A percentile compares a stretch with the other conserved stretches of the same genome.
Evolutionary conservation across 2,888 invertebrate genomes (phyloP).

Genomic region (Mythimna impura): DNA sequence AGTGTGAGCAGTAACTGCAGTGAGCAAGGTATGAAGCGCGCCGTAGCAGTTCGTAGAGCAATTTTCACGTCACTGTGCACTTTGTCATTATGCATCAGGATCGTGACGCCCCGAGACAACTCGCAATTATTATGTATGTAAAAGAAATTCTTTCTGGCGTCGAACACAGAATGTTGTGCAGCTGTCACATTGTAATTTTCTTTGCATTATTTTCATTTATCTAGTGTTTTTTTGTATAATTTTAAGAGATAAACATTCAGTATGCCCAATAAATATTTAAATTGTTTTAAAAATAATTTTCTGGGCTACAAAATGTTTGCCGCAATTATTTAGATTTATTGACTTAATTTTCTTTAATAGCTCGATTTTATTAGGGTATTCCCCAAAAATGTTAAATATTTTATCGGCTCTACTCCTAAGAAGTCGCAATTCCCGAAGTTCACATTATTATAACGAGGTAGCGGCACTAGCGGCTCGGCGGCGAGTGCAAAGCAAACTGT

Average conservation of each 20-base stretch:
- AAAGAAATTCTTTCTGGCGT: conserved; percentile 88
- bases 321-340: conserved; percentile 49
- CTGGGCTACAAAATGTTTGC: neutral
- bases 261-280: neutral
- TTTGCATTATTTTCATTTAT: neutral
- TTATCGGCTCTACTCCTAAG: conserved; percentile 82
- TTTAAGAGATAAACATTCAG: neutral
- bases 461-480: conserved; percentile 82
- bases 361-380: conserved; percentile 56
- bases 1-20: conserved; percentile 48
- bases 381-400: conserved; percentile 68
- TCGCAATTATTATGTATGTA: conserved; percentile 90
- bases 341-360: conserved; percentile 54
- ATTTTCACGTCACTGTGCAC: conserved; percentile 90
- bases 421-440: conserved; percentile 88
- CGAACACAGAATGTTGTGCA: conserved; percentile 77
- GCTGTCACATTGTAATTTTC: conserved; percentile 57
- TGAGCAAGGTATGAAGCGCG: conserved; percentile 61
- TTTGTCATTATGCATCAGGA: conserved; percentile 90
- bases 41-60: conserved; percentile 79
- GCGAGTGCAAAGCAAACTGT: conserved; percentile 87
- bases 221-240: neutral
- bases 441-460: conserved; percentile 90
- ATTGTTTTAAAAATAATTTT: neutral
- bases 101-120: conserved; percentile 90